A percentile compares a stretch with the other conserved stretches of the same genome.
These are phyloP conservation scores for Pholis gunnellus DNA, from an alignment of 2,113 vertebrate species.

Conservation along the genomic window DNA sequence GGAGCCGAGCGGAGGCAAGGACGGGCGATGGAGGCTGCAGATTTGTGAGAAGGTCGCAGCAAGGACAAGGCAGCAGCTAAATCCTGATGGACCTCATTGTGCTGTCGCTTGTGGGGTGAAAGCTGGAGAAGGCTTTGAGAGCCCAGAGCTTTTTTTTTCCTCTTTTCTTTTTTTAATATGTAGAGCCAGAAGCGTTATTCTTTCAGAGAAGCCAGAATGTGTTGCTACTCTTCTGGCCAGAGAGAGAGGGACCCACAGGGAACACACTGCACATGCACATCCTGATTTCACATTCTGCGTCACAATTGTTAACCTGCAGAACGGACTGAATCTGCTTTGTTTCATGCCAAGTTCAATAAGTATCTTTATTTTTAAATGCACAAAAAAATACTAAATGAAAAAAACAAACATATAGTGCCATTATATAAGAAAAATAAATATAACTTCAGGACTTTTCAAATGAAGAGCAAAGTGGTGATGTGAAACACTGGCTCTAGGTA, in stretches of 20 bases:
- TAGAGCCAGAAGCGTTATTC: slow-evolving; percentile 10
- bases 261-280: slow-evolving; percentile 5
- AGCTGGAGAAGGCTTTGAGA: slow-evolving; percentile 7
- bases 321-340: slow-evolving; percentile 25
- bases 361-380: slow-evolving; percentile 29
- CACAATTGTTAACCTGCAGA: slow-evolving; percentile 42
- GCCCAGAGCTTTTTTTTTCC: slow-evolving; percentile 9
- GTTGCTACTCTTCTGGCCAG: not conserved
- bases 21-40: slow-evolving; percentile 44
- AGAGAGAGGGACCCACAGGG: not conserved
- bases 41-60: slow-evolving; percentile 61
- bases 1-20: not conserved
- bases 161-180: not conserved
- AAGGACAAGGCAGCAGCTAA: slow-evolving; percentile 59
- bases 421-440: slow-evolving; percentile 15
- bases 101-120: slow-evolving; percentile 24
- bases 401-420: slow-evolving; percentile 38
- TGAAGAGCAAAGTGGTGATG: slow-evolving; percentile 13
- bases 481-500: slow-evolving; percentile 9
- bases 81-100: slow-evolving; percentile 50
- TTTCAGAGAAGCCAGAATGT: slow-evolving; percentile 24
- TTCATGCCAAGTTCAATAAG: slow-evolving; percentile 32
- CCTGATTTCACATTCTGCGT: slow-evolving; percentile 11
- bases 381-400: not conserved
- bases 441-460: not conserved